A percentile compares a stretch with the other conserved stretches of the same genome.
phyloP scores from a whole-genome alignment of 2,797 vertebrate genomes.

The Threskiornis aethiopicus region DNA sequence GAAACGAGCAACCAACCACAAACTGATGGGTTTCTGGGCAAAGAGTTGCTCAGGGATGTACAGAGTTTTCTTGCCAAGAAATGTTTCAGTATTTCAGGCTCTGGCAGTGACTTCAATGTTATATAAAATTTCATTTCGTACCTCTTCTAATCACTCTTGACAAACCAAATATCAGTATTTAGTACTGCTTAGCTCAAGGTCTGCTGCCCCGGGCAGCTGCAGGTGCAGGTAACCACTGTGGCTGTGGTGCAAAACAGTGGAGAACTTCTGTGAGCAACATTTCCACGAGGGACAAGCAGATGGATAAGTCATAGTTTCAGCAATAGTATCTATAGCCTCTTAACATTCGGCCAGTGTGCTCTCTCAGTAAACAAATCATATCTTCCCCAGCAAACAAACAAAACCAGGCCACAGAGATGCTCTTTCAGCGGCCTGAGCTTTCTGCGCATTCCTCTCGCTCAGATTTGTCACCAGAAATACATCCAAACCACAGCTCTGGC shows the following conservation, averaged over 20 bases:
- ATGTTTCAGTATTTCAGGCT: not conserved
- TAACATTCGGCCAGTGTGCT: not conserved
- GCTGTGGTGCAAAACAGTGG: not conserved
- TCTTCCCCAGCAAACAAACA: not conserved
- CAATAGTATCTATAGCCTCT: not conserved
- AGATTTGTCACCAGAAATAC: not conserved
- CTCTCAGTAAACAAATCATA: not conserved
- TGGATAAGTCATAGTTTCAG: not conserved
- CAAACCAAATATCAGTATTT: not conserved
- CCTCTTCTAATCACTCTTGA: not conserved
- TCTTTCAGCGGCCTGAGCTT: not conserved
- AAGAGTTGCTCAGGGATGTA: not conserved
- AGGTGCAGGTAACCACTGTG: not conserved
- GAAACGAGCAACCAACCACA: not conserved
- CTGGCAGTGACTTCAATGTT: not conserved
- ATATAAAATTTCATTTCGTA: not conserved
- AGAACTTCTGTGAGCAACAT: not conserved
- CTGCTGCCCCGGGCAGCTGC: not conserved
- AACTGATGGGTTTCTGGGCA: not conserved
- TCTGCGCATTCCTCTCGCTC: not conserved
- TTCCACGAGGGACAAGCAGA: not conserved
- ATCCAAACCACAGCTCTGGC: not conserved
- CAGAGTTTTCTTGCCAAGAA: not conserved
- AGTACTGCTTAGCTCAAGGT: not conserved
- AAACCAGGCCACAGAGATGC: not conserved